Base-by-base conservation (phyloP, 2,113 vertebrate species). In the Verasper variegatus region DNA sequence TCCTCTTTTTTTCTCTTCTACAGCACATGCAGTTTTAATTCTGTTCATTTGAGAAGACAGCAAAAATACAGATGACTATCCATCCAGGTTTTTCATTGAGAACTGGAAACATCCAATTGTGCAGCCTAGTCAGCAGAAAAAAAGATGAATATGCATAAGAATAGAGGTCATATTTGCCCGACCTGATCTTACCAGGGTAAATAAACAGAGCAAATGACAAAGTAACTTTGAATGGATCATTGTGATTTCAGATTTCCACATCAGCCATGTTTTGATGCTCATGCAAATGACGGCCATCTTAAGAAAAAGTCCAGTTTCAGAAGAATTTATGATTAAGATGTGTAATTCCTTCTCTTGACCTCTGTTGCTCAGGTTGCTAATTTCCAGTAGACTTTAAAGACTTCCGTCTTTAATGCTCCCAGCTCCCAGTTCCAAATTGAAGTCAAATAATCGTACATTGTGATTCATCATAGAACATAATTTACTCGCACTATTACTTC, bases 91-190 rank as follows among this genome's bases (percentile, higher is more conserved):
- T 85, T 64, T 84, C 18, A n/a, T 1, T 65, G 45, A 47, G 35
- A 64, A 23, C 82, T 87, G 73, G 70, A 88, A 88, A 82, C 73
- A 21, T 87, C 83, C 69, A 75, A 52, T 54, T 45, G 49, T 58
- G 76, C 68, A 7, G 23, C 35, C 4, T 35, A 59, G 47, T 85
- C 83, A 80, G 71, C 80, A 74, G 56, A 64, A 71, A 74, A 74
- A 68, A 54, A 26, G 11, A 55, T 17, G 15, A 17, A 65, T 54
- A 74, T 74, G 42, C 35, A 71, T 58, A n/a, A 77, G 47, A 61
- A 26, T 12, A 49, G 17, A 49, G 47, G 1, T 15, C 68, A n/a
- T 75, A 72, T 31, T 1, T 56, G 21, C 31, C 18, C 42, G 69
- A 26, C 23, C 45, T 67, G 59, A 23, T 13, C 10, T 18, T 6